A percentile compares a stretch with the other conserved stretches of the same genome.
Evolutionary conservation across 2,113 vertebrate species (phyloP).

Genomic region (Rattus norvegicus): GRCr8 NC_086036.1:49854501-49855000

Average conservation of each 20-base stretch:
- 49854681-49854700: fast-evolving
- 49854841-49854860: neutral
- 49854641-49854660: neutral
- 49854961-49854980: neutral
- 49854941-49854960: conserved; percentile 6
- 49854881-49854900: neutral
- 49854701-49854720: neutral
- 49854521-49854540: neutral
- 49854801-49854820: neutral
- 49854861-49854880: neutral
- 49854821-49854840: neutral
- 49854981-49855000: neutral
- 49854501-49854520: neutral
- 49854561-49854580: neutral
- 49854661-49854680: fast-evolving
- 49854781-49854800: too few relatives aligned
- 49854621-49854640: neutral
- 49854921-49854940: neutral
- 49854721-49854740: neutral
- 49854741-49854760: neutral
- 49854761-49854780: neutral
- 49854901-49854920: neutral
- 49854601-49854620: neutral
- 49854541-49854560: neutral
- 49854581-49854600: neutral